Percentiles rank a stretch among this genome's conserved stretches.
These are phyloP conservation scores for Pachymerium ferrugineum DNA, from an alignment of 2,888 invertebrate genomes.

Conservation along the genomic window DNA sequence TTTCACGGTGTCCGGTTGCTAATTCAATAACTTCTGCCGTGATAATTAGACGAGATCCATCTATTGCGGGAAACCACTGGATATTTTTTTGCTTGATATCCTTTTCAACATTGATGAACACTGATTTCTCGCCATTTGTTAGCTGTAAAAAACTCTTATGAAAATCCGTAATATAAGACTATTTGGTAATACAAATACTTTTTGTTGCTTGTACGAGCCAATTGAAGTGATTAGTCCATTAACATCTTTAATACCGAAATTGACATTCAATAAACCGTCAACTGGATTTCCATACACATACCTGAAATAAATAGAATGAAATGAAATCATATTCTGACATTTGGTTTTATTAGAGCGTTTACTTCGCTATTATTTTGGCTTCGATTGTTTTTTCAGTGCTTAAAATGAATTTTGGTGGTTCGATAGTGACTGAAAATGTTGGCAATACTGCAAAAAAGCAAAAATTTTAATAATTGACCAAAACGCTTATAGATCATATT, in stretches of 20 bases:
- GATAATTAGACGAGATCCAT: background rate
- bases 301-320: too few relatives aligned
- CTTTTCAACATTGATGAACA: background rate
- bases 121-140: background rate
- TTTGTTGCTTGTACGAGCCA: too few relatives aligned
- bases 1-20: conserved; percentile 9
- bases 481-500: background rate
- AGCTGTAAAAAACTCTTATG: background rate
- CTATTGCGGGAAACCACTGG: background rate
- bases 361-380: background rate
- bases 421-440: conserved; percentile 3
- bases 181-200: too few relatives aligned
- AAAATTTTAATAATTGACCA: background rate
- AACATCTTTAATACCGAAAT: background rate
- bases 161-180: too few relatives aligned
- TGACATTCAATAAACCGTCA: background rate
- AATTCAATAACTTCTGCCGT: conserved; percentile 17
- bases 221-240: background rate
- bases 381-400: background rate
- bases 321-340: too few relatives aligned
- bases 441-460: background rate
- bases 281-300: conserved; percentile 27
- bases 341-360: background rate
- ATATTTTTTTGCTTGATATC: background rate
- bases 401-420: conserved; percentile 11